Conservation (phyloP, 1,140 invertebrate species). For the Drosophila subpulchrella region DNA sequence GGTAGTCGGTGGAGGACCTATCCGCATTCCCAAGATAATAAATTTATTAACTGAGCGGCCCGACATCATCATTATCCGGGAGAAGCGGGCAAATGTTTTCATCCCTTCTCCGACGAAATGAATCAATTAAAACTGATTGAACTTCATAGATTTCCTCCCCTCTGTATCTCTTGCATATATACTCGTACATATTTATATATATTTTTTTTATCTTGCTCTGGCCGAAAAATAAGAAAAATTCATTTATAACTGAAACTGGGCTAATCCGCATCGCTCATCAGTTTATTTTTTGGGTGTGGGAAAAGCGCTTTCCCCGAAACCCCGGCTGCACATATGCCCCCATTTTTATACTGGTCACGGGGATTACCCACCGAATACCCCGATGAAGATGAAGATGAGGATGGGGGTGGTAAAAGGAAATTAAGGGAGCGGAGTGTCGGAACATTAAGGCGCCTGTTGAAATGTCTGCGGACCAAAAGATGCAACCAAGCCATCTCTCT, state of each 20-base stretch:
- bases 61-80: conserved; percentile 66
- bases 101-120: conserved; percentile 48
- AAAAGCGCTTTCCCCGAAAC: conserved; percentile 2
- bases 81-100: conserved; percentile 27
- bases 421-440: not conserved
- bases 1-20: not conserved
- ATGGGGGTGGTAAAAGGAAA: not conserved
- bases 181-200: not conserved
- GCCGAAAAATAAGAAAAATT: conserved; percentile 22
- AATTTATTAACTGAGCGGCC: conserved; percentile 72
- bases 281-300: conserved; percentile 16
- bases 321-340: conserved; percentile 55
- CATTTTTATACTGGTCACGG: conserved; percentile 65
- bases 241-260: conserved; percentile 63
- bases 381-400: not conserved
- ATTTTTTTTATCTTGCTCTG: not conserved
- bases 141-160: conserved; percentile 66
- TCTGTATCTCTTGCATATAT: not conserved
- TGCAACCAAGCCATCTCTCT: conserved; percentile 38
- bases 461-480: conserved; percentile 53
- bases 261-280: conserved; percentile 61
- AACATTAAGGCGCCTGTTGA: conserved; percentile 70
- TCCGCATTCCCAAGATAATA: conserved; percentile 78
- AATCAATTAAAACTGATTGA: conserved; percentile 83
- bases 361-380: conserved; percentile 44